These are phyloP conservation scores for Coleophora deauratella DNA, from an alignment of 2,888 invertebrate species.

Conservation along the genomic window DNA sequence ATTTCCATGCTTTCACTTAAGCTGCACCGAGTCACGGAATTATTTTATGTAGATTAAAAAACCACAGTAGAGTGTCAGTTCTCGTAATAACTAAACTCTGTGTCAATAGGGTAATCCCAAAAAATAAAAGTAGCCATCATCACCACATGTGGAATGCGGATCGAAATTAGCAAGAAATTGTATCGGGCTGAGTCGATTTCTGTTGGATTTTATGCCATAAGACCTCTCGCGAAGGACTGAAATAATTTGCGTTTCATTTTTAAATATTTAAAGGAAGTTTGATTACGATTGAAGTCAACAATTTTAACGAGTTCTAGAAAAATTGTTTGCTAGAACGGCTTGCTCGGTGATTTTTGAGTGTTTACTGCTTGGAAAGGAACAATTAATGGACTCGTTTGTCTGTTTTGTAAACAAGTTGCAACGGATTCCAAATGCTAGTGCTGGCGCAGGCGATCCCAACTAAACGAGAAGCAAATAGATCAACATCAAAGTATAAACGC, in stretches of 20 bases:
- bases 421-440: not conserved
- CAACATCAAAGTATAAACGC: too few species aligned
- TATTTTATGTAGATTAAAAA: too few species aligned
- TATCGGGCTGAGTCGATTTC: slow-evolving; percentile 29
- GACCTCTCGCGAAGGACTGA: slow-evolving; percentile 11
- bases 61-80: not conserved
- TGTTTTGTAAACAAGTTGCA: not conserved
- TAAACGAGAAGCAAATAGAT: slow-evolving; percentile 21
- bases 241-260: not conserved
- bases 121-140: slow-evolving; percentile 54
- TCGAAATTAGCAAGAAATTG: slow-evolving; percentile 48
- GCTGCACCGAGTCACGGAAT: too few species aligned
- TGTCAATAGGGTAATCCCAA: slow-evolving; percentile 37
- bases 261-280: not conserved
- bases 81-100: slow-evolving; percentile 25
- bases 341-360: not conserved
- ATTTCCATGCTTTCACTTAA: too few species aligned
- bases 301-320: not conserved
- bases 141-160: slow-evolving; percentile 57
- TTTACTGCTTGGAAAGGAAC: too few species aligned
- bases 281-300: not conserved
- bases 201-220: slow-evolving; percentile 31
- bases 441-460: slow-evolving; percentile 8
- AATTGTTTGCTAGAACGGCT: not conserved
- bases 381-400: not conserved